Evolutionary conservation across 2,797 vertebrate species (phyloP), one percentile per base, ranked within the genome.

Genomic region (Tokudaia tokunoshimensis): DNA sequence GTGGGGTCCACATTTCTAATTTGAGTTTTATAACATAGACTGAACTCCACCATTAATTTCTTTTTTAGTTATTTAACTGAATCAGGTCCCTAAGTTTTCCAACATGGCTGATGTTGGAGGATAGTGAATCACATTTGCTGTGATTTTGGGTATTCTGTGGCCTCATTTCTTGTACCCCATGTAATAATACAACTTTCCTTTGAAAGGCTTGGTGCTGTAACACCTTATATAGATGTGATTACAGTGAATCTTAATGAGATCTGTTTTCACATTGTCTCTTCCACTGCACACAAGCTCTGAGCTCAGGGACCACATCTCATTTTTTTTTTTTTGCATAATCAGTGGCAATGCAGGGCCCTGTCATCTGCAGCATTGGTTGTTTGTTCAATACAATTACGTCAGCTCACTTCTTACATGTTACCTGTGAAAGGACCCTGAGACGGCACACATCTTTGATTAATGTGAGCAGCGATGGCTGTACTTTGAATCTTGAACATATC

Each of bases 321-420:
- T 89, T 15, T 15, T 89, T 70, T 74, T 93, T 20, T 15, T 89
- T 70, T 74, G 19, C 55, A n/a, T 94, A 82, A 88, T 79, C 65
- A 84, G 47, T 80, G 19, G 41, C 59, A 65, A 6, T 85, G 79
- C 29, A 41, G 55, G 85, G 57, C 3, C 19, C 24, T 65, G 59
- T 15, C 84, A 93, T 61, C 1, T 61, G 31, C n/a, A 81, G 6
- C 31, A 89, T 80, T 55, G 90, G 34, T 14, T 91, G 31, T 90
- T 96, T 92, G 31, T 31, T 86, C 92, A 91, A 47, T 89, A 44
- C 31, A 92, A 65, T 85, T 76, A 95, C 78, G 10, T 61, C 67
- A 59, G 20, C 91, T n/a, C 8, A 31, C 55, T 75, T 78, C 85
- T 95, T 92, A 86, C 17, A 72, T 20, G 44, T 63, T 41, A n/a